Percentiles rank a stretch among this genome's conserved stretches.
Evolutionary conservation across 2,113 vertebrate species (phyloP).

Genomic region (Oncorhynchus kisutch): DNA sequence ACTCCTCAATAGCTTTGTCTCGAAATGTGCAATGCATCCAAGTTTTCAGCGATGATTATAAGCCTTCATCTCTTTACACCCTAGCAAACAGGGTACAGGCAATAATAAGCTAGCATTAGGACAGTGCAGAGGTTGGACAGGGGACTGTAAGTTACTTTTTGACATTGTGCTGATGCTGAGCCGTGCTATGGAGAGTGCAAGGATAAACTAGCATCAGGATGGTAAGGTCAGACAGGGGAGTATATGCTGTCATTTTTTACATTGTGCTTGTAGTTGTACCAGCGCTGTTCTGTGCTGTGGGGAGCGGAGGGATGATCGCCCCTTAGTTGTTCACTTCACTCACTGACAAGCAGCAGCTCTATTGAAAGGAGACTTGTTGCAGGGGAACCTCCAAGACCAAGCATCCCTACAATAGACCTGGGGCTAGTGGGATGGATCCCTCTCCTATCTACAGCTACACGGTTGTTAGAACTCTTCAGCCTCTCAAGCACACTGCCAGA

Average conservation of each 20-base stretch:
- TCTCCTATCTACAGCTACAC: background rate
- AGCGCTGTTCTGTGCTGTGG: no score
- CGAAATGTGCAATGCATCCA: no score
- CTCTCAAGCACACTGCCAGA: no score
- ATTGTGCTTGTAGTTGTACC: background rate
- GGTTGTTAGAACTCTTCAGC: background rate
- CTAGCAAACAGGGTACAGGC: no score
- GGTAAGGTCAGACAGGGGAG: background rate
- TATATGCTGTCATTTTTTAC: background rate
- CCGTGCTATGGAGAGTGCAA: background rate
- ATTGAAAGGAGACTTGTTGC: conserved; percentile 8
- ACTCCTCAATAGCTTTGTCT: no score
- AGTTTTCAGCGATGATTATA: no score
- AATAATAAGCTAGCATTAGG: no score
- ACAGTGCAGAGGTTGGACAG: no score
- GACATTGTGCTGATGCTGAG: background rate
- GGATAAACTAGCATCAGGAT: background rate
- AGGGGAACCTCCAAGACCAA: background rate
- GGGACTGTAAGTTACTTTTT: no score
- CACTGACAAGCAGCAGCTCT: conserved; percentile 10
- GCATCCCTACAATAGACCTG: background rate
- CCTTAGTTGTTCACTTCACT: background rate
- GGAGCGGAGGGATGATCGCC: no score
- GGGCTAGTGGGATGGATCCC: background rate
- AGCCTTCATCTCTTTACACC: no score